These are phyloP conservation scores for Sphaeramia orbicularis DNA, from an alignment of 2,797 vertebrate species.

Conservation along the genomic window DNA sequence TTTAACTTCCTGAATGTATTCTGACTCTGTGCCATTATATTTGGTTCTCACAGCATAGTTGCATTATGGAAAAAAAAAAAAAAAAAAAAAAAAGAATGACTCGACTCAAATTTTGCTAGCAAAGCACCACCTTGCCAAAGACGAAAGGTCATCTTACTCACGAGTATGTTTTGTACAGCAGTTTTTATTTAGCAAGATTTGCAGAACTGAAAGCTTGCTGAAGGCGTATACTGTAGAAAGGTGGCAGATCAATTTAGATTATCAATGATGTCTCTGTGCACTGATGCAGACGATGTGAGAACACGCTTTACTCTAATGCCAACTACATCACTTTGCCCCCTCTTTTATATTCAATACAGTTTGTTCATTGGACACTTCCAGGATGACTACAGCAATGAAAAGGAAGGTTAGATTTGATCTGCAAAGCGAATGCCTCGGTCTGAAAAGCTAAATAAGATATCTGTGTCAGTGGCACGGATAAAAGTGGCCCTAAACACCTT, in stretches of 20 bases:
- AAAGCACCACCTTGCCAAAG: conserved; percentile 48
- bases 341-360: conserved; percentile 28
- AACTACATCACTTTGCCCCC: conserved; percentile 13
- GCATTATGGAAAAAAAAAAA: too few species aligned
- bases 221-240: conserved; percentile 16
- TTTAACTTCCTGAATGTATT: conserved; percentile 1
- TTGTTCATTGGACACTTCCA: too few species aligned
- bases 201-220: conserved; percentile 33
- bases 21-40: conserved; percentile 25
- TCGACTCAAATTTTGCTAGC: conserved; percentile 30
- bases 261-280: conserved; percentile 10
- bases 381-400: too few species aligned
- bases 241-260: conserved; percentile 8
- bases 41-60: conserved; percentile 35
- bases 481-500: conserved; percentile 52
- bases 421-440: not conserved
- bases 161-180: conserved; percentile 32
- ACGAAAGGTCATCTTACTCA: conserved; percentile 49
- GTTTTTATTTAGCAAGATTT: conserved; percentile 39
- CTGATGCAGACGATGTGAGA: conserved; percentile 9
- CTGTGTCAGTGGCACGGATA: conserved; percentile 17
- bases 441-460: conserved; percentile 45
- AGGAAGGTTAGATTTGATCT: conserved; percentile 24
- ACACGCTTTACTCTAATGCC: conserved; percentile 4
- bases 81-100: not conserved